phyloP scores from a whole-genome alignment of 1,140 invertebrate genomes.

The Zophobas morio region DNA sequence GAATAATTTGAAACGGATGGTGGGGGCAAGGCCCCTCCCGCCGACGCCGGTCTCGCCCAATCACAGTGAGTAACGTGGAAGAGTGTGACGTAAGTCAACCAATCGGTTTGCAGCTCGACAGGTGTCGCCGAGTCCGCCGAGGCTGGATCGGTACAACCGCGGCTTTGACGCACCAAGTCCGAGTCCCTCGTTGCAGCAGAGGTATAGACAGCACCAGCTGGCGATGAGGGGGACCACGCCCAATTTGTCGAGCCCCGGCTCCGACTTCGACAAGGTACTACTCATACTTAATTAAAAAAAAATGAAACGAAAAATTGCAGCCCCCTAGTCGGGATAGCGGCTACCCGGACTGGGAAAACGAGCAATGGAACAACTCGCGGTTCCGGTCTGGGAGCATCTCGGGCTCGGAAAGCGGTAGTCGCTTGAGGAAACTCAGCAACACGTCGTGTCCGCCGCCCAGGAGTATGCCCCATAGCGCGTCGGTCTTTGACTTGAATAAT shows the following conservation, averaged over 20 bases:
- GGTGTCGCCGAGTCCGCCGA: slow-evolving; percentile 49
- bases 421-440: slow-evolving; percentile 63
- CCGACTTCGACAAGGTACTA: slow-evolving; percentile 61
- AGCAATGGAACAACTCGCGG: slow-evolving; percentile 60
- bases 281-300: neutral
- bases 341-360: slow-evolving; percentile 68
- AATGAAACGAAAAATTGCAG: slow-evolving; percentile 50
- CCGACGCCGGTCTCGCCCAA: slow-evolving; percentile 60
- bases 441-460: slow-evolving; percentile 60
- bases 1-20: slow-evolving; percentile 62
- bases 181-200: slow-evolving; percentile 71
- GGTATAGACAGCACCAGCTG: slow-evolving; percentile 77
- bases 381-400: slow-evolving; percentile 71
- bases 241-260: slow-evolving; percentile 61
- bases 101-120: slow-evolving; percentile 54
- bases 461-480: slow-evolving; percentile 67
- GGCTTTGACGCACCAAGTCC: slow-evolving; percentile 58
- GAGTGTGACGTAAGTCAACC: neutral
- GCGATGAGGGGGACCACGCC: slow-evolving; percentile 69
- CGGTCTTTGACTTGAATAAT: slow-evolving; percentile 72
- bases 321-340: slow-evolving; percentile 67
- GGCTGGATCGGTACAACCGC: slow-evolving; percentile 54
- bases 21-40: slow-evolving; percentile 64
- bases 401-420: slow-evolving; percentile 61
- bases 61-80: slow-evolving; percentile 53